Conservation (phyloP, 2,113 vertebrate genomes). For the Eublepharis macularius region DNA sequence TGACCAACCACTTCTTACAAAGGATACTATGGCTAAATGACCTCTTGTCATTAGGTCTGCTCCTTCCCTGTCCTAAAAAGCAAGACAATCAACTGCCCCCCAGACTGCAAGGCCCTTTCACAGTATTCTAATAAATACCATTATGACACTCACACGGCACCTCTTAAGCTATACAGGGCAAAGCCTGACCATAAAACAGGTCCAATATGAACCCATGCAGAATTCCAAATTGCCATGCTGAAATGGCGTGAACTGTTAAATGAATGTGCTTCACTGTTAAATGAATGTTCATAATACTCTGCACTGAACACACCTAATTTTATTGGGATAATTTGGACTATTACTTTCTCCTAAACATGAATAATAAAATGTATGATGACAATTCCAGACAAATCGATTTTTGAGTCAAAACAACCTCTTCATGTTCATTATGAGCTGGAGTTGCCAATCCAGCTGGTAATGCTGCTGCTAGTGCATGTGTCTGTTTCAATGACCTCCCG, state of each 20-base stretch:
- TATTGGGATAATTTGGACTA: too few relatives aligned
- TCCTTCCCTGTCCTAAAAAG: not conserved
- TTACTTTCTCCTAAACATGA: not conserved
- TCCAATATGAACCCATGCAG: not conserved
- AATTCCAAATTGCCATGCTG: not conserved
- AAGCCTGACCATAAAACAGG: not conserved
- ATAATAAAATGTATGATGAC: not conserved
- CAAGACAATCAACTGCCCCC: not conserved
- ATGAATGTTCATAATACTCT: not conserved
- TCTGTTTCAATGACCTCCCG: not conserved
- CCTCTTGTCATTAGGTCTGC: not conserved
- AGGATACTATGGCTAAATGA: not conserved
- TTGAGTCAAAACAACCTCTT: not conserved
- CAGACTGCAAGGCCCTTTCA: not conserved
- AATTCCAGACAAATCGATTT: not conserved
- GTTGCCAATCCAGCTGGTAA: not conserved
- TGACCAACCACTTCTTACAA: not conserved
- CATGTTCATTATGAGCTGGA: not conserved
- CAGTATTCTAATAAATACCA: not conserved
- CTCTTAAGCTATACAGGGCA: not conserved
- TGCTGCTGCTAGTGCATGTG: not conserved
- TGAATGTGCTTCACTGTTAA: not conserved
- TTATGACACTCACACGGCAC: not conserved
- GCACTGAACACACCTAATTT: not conserved
- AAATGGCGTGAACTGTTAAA: not conserved